These are phyloP conservation scores for Chloroceryle inda DNA, from an alignment of 2,797 vertebrate species.

Conservation along the genomic window DNA sequence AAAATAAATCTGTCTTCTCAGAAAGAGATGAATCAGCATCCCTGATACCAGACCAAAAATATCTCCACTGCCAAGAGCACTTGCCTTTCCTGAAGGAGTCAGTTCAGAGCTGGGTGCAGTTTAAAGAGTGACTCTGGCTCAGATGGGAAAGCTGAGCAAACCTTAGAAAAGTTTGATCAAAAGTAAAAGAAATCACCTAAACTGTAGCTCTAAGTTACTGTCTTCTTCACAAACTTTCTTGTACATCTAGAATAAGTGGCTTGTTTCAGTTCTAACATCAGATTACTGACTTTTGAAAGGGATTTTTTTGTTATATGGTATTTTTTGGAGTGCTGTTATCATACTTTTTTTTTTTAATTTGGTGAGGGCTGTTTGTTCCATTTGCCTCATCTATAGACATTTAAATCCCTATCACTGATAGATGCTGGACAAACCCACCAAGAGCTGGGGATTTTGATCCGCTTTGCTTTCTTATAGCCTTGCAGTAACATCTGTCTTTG, in stretches of 20 bases:
- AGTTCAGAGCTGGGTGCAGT: not conserved
- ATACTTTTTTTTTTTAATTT: not conserved
- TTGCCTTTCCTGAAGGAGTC: not conserved
- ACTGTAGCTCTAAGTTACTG: not conserved
- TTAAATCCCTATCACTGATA: not conserved
- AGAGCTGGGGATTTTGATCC: not conserved
- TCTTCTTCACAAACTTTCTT: not conserved
- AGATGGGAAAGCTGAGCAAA: not conserved
- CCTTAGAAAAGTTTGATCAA: not conserved
- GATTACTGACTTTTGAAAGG: not conserved
- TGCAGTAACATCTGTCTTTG: not conserved
- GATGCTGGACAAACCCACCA: not conserved
- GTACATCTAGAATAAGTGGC: not conserved
- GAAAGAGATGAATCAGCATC: not conserved
- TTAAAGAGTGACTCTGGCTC: not conserved
- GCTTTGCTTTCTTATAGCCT: not conserved
- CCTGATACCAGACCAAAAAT: not conserved
- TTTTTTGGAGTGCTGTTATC: not conserved
- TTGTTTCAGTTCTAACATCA: not conserved
- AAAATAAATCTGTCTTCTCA: accelerated
- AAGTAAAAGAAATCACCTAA: not conserved
- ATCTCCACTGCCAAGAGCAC: not conserved
- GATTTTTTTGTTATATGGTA: not conserved
- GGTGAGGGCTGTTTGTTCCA: not conserved
- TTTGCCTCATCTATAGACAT: not conserved